These are phyloP conservation scores for Hololepta plana DNA, from an alignment of 2,888 invertebrate species.

Conservation along the genomic window DNA sequence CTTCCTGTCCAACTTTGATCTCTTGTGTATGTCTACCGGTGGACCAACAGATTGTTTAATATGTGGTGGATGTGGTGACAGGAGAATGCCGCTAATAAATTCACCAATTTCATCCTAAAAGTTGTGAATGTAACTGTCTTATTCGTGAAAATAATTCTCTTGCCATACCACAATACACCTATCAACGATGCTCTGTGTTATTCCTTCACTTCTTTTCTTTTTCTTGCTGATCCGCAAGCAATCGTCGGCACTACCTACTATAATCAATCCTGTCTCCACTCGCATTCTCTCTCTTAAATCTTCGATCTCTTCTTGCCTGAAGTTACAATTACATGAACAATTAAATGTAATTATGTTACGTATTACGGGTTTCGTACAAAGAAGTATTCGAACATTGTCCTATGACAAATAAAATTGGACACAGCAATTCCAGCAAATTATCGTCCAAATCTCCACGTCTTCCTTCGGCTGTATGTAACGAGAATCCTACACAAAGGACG, in stretches of 20 bases:
- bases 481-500: slow-evolving; percentile 63
- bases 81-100: slow-evolving; percentile 38
- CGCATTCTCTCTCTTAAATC: slow-evolving; percentile 57
- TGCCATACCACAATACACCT: slow-evolving; percentile 45
- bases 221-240: slow-evolving; percentile 47
- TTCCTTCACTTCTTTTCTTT: slow-evolving; percentile 51
- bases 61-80: slow-evolving; percentile 38
- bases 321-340: too few relatives aligned
- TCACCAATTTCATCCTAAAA: slow-evolving; percentile 45
- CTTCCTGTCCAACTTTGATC: slow-evolving; percentile 27
- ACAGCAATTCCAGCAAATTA: slow-evolving; percentile 48
- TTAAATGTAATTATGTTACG: too few relatives aligned
- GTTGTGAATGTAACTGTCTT: slow-evolving; percentile 2
- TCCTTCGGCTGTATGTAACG: slow-evolving; percentile 53
- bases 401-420: slow-evolving; percentile 60
- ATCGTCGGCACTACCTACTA: slow-evolving; percentile 68
- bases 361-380: slow-evolving; percentile 25
- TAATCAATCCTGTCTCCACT: slow-evolving; percentile 54
- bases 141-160: too few relatives aligned
- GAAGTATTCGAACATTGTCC: slow-evolving; percentile 53
- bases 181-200: slow-evolving; percentile 67
- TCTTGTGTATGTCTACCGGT: slow-evolving; percentile 14
- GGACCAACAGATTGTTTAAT: slow-evolving; percentile 23
- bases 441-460: slow-evolving; percentile 58
- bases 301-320: slow-evolving; percentile 56